These are phyloP conservation scores for Callopanchax toddi DNA, from an alignment of 2,113 vertebrate genomes.

Conservation along the genomic window DNA sequence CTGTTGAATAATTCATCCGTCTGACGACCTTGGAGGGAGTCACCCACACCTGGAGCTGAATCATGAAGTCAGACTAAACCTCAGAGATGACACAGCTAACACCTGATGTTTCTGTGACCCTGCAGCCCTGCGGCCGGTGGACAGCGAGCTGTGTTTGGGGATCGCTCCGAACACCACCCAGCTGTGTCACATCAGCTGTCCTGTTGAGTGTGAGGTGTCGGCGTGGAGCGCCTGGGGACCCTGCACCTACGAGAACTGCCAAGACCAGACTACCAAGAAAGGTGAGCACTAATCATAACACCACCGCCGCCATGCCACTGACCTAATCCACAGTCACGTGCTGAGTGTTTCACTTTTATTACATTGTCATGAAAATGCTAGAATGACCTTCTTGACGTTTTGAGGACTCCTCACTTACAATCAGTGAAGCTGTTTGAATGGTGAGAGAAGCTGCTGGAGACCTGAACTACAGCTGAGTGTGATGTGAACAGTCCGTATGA, in stretches of 20 bases:
- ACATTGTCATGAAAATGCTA: too few relatives aligned
- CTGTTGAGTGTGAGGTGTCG: slow-evolving; percentile 91
- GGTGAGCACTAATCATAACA: slow-evolving; percentile 71
- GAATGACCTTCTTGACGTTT: too few relatives aligned
- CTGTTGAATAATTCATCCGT: slow-evolving; percentile 61
- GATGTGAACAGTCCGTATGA: too few relatives aligned
- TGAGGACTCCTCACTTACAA: too few relatives aligned
- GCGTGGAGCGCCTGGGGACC: slow-evolving; percentile 95
- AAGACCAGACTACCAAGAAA: slow-evolving; percentile 91
- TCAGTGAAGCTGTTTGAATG: too few relatives aligned
- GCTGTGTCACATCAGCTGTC: slow-evolving; percentile 92
- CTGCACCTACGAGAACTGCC: slow-evolving; percentile 94
- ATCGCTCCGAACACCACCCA: slow-evolving; percentile 88
- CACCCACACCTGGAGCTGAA: slow-evolving; percentile 36
- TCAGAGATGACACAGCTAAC: neutral
- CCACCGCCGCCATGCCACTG: too few relatives aligned
- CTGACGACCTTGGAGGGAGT: slow-evolving; percentile 67
- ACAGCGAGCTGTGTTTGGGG: slow-evolving; percentile 84
- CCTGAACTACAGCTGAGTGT: too few relatives aligned
- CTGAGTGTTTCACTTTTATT: too few relatives aligned
- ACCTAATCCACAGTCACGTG: too few relatives aligned
- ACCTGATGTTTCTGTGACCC: slow-evolving; percentile 18
- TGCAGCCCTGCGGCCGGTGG: slow-evolving; percentile 88
- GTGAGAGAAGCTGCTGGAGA: too few relatives aligned
- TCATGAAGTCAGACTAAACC: slow-evolving; percentile 1